phyloP scores from a whole-genome alignment of 2,797 vertebrate genomes.

The Erethizon dorsatum region DNA sequence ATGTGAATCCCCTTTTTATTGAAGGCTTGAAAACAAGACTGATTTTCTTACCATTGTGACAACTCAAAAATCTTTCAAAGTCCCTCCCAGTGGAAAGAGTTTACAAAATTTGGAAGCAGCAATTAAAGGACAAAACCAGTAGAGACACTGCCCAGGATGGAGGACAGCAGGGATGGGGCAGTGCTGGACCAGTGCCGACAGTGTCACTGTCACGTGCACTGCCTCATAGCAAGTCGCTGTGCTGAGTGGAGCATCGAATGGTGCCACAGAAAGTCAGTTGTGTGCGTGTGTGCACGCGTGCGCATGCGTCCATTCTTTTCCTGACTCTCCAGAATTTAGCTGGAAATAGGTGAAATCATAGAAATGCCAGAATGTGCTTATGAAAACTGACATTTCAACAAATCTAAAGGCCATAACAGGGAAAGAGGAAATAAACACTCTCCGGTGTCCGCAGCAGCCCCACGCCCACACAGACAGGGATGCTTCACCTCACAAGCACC shows the following conservation, averaged over 20 bases:
- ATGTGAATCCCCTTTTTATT: background rate
- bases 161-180: fast-evolving
- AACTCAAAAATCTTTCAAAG: background rate
- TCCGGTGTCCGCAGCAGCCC: background rate
- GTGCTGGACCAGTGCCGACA: too few species aligned
- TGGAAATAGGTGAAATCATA: background rate
- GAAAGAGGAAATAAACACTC: background rate
- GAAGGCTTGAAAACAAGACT: background rate
- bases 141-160: too few species aligned
- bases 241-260: background rate
- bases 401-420: background rate
- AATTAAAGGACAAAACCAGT: background rate
- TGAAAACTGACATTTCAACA: background rate
- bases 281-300: background rate
- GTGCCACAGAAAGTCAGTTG: background rate
- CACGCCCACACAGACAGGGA: background rate
- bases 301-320: background rate
- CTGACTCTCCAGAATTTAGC: background rate
- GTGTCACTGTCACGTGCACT: background rate
- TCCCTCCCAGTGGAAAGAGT: background rate
- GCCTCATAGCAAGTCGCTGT: background rate
- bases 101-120: background rate
- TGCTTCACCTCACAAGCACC: background rate
- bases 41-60: background rate
- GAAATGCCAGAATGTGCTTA: background rate